These are phyloP conservation scores for Hyppa rectilinea DNA, from an alignment of 2,888 invertebrate genomes.

Conservation along the genomic window DNA sequence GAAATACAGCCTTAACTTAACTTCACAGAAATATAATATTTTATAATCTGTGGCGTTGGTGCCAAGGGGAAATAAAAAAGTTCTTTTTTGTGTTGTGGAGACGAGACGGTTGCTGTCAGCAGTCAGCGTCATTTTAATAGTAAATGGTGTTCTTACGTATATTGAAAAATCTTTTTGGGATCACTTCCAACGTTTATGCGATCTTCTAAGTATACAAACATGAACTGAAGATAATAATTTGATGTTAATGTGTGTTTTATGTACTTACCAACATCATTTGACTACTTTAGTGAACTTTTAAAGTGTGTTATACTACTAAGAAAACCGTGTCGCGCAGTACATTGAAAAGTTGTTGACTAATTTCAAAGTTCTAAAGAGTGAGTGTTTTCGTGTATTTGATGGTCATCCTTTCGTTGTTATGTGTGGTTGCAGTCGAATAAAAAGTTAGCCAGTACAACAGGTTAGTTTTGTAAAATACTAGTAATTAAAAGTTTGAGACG, in stretches of 20 bases:
- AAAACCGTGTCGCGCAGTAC: slow-evolving; percentile 72
- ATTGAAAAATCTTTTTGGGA: slow-evolving; percentile 41
- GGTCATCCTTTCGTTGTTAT: slow-evolving; percentile 50
- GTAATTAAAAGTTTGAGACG: slow-evolving; percentile 31
- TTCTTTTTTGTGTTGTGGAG: slow-evolving; percentile 51
- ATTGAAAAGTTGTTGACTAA: slow-evolving; percentile 83
- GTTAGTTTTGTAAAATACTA: slow-evolving; percentile 44
- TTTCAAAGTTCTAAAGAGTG: slow-evolving; percentile 72
- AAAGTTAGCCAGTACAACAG: slow-evolving; percentile 36
- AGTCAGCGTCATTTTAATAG: slow-evolving; percentile 73
- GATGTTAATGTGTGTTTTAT: slow-evolving; percentile 31
- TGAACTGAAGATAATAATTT: slow-evolving; percentile 26
- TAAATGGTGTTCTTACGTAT: slow-evolving; percentile 46
- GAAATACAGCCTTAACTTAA: not conserved
- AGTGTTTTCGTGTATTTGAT: slow-evolving; percentile 68
- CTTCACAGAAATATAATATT: not conserved
- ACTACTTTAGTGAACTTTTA: slow-evolving; percentile 67
- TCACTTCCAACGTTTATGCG: not conserved
- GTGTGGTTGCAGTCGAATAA: slow-evolving; percentile 38
- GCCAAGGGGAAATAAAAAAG: slow-evolving; percentile 24
- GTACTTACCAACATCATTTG: slow-evolving; percentile 38
- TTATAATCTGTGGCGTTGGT: slow-evolving; percentile 34
- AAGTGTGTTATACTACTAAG: slow-evolving; percentile 65
- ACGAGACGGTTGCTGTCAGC: slow-evolving; percentile 60
- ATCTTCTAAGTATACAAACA: slow-evolving; percentile 17